Conservation (phyloP, 2,113 vertebrate genomes). For the Crotalus viridis region DNA sequence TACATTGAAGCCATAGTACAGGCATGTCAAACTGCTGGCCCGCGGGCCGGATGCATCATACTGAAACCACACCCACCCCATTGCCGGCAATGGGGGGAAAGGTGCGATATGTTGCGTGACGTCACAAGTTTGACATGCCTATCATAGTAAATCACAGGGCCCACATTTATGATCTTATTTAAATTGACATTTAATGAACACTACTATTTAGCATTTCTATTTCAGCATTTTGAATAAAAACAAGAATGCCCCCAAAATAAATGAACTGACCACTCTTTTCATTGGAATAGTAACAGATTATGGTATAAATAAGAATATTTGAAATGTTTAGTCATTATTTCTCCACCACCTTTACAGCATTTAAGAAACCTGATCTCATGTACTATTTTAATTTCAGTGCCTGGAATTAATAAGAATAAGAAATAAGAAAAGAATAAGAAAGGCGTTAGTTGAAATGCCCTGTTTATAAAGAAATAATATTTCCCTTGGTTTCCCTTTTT, state of each 20-base stretch:
- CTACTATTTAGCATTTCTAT: conserved; percentile 16
- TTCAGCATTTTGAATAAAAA: conserved; percentile 34
- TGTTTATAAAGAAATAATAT: neutral
- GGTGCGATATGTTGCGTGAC: no score
- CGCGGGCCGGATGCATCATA: no score
- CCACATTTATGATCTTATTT: neutral
- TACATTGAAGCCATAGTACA: neutral
- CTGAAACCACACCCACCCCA: no score
- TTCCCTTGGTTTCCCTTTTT: neutral
- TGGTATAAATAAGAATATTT: conserved; percentile 5
- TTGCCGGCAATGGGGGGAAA: no score
- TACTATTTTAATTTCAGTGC: conserved; percentile 34
- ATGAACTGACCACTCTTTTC: conserved; percentile 29
- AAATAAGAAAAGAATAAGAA: conserved; percentile 21
- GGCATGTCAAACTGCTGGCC: no score
- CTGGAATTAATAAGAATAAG: conserved; percentile 17
- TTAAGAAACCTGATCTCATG: conserved; percentile 45
- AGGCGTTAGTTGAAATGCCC: neutral
- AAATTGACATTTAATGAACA: neutral
- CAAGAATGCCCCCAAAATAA: conserved; percentile 17
- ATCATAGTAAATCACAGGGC: neutral
- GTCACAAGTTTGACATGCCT: no score
- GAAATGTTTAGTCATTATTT: neutral
- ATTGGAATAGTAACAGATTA: conserved; percentile 26
- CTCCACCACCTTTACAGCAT: conserved; percentile 35